Evolutionary conservation across 1,140 invertebrate species (phyloP).

Genomic region (Macrobrachium nipponense): DNA sequence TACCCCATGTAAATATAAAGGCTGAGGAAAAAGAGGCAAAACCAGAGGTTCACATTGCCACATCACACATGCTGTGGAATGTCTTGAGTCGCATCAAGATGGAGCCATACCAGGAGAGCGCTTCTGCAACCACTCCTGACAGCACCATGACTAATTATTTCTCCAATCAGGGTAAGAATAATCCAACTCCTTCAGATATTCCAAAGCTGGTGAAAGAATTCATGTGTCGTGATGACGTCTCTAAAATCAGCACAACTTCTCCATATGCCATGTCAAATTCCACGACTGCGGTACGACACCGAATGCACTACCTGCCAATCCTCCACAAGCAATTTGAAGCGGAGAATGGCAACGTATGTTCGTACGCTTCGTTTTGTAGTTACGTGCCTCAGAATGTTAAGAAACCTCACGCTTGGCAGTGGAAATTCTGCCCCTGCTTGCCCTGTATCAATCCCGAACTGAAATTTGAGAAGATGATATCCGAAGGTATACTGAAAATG

Average conservation of each 20-base stretch:
- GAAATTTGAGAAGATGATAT: constrained; percentile 21
- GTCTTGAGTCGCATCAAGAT: constrained; percentile 23
- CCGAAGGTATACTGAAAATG: not conserved
- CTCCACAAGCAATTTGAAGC: constrained; percentile 31
- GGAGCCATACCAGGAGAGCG: not conserved
- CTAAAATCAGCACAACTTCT: constrained; percentile 6
- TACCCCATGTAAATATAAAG: not conserved
- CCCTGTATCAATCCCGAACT: constrained; percentile 30
- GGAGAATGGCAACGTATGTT: constrained; percentile 14
- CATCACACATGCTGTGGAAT: constrained; percentile 25
- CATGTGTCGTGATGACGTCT: constrained; percentile 17
- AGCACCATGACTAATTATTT: not conserved
- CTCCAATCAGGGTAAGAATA: not conserved
- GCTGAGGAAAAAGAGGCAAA: not conserved
- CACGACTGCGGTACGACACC: not conserved
- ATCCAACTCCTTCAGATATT: constrained; percentile 9
- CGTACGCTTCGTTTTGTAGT: constrained; percentile 14
- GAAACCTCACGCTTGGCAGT: constrained; percentile 11
- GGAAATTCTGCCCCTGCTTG: constrained; percentile 26
- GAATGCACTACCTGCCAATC: constrained; percentile 17
- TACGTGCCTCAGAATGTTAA: constrained; percentile 16
- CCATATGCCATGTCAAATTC: not conserved
- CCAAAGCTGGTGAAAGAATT: constrained; percentile 24
- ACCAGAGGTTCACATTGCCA: constrained; percentile 25
- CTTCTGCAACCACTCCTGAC: not conserved